Conservation (phyloP, 2,797 vertebrate genomes). For the Diplodus sargus region DNA sequence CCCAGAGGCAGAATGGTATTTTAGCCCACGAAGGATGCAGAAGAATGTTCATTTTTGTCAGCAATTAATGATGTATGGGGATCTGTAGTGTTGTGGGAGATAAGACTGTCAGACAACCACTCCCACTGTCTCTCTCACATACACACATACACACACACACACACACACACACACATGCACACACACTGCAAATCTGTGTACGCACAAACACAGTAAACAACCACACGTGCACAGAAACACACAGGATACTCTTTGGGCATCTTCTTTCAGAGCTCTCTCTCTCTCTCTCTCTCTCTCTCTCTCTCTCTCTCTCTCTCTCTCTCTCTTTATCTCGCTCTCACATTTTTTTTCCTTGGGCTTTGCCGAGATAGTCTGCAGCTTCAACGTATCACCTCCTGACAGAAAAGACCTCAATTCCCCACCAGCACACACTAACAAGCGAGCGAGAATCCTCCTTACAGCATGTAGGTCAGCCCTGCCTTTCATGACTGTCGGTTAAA, state of each 20-base stretch:
- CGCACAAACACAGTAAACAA: slow-evolving; percentile 33
- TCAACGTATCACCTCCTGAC: slow-evolving; percentile 77
- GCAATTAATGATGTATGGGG: slow-evolving; percentile 77
- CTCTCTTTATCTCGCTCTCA: not conserved
- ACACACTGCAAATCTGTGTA: not conserved
- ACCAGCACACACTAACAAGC: slow-evolving; percentile 80
- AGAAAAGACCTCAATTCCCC: slow-evolving; percentile 80
- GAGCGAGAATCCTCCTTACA: slow-evolving; percentile 71
- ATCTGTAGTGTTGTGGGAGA: slow-evolving; percentile 65
- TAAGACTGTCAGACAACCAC: slow-evolving; percentile 67
- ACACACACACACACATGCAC: not conserved
- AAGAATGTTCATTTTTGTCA: slow-evolving; percentile 72
- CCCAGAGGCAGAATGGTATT: slow-evolving; percentile 26
- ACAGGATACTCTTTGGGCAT: slow-evolving; percentile 25
- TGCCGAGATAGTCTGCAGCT: slow-evolving; percentile 73
- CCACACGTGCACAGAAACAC: slow-evolving; percentile 36
- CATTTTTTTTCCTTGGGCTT: slow-evolving; percentile 58
- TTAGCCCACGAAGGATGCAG: slow-evolving; percentile 64
- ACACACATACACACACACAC: not conserved
- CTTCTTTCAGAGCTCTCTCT: slow-evolving; percentile 45
- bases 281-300: no score
- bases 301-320: slow-evolving; percentile 4
- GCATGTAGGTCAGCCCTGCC: slow-evolving; percentile 80
- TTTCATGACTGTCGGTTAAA: slow-evolving; percentile 75
- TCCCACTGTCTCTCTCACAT: slow-evolving; percentile 15